These are phyloP conservation scores for Nestor notabilis DNA, from an alignment of 2,113 vertebrate species.

Conservation along the genomic window DNA sequence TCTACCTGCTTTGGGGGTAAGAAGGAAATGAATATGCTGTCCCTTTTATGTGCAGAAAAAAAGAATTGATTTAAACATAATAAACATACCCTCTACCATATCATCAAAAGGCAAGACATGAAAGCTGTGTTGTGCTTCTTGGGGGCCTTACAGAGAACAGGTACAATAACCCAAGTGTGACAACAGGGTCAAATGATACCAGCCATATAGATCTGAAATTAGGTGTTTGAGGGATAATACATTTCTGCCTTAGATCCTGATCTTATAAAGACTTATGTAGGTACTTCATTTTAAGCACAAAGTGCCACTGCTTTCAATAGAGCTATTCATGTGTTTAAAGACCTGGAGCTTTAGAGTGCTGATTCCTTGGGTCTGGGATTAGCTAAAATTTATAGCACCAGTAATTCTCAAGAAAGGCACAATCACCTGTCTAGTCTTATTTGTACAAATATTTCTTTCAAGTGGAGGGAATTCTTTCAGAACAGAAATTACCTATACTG, in stretches of 20 bases:
- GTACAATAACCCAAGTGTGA: background rate
- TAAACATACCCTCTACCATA: background rate
- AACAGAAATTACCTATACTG: conserved; percentile 6
- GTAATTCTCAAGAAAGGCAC: conserved; percentile 40
- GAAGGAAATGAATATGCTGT: background rate
- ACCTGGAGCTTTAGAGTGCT: background rate
- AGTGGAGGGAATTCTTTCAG: background rate
- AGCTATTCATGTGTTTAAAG: conserved; percentile 29
- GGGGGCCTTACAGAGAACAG: background rate
- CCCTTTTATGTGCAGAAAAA: background rate
- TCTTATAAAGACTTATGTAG: background rate
- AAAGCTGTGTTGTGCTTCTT: background rate
- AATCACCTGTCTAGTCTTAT: conserved; percentile 32
- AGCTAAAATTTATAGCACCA: conserved; percentile 32
- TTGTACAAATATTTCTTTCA: conserved; percentile 11
- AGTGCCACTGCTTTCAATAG: background rate
- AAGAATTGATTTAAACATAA: background rate
- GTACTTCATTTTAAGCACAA: background rate
- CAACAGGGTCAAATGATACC: background rate
- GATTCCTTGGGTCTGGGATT: background rate
- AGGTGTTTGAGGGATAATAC: background rate
- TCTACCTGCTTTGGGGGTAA: background rate
- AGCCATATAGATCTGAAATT: background rate
- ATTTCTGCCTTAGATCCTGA: background rate
- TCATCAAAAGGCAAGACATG: background rate